These are phyloP conservation scores for Rattus norvegicus DNA, from an alignment of 2,113 vertebrate species.

Conservation along the genomic window DNA sequence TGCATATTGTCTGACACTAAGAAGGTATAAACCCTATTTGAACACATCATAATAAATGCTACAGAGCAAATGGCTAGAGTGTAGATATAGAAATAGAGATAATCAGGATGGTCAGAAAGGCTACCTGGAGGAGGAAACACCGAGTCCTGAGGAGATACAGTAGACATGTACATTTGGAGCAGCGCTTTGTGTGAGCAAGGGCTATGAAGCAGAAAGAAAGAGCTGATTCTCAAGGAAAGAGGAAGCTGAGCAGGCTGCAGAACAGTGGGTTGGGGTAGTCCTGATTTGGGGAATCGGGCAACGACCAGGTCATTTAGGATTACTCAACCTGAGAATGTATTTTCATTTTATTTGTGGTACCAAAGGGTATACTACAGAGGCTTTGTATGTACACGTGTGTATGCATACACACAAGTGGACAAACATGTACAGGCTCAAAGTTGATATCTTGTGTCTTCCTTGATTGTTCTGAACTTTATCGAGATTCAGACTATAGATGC, in stretches of 20 bases:
- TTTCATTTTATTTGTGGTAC: neutral
- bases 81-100: neutral
- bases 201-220: no score
- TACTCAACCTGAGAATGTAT: neutral
- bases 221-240: neutral
- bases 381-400: neutral
- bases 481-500: no score
- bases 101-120: neutral
- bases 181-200: neutral
- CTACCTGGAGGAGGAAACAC: neutral
- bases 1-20: neutral
- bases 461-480: neutral
- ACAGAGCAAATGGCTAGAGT: neutral
- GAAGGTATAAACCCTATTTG: slow-evolving; percentile 3
- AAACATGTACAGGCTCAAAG: neutral
- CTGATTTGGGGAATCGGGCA: neutral
- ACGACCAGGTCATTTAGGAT: neutral
- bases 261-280: no score
- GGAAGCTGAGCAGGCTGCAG: neutral
- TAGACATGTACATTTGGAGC: neutral
- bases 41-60: neutral
- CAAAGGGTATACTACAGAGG: neutral
- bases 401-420: neutral
- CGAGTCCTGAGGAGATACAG: neutral
- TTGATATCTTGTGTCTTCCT: neutral